Evolutionary conservation across 37 sponge, comb jelly and placozoan species (phyloP).

Genomic region (Bolinopsis microptera): DNA sequence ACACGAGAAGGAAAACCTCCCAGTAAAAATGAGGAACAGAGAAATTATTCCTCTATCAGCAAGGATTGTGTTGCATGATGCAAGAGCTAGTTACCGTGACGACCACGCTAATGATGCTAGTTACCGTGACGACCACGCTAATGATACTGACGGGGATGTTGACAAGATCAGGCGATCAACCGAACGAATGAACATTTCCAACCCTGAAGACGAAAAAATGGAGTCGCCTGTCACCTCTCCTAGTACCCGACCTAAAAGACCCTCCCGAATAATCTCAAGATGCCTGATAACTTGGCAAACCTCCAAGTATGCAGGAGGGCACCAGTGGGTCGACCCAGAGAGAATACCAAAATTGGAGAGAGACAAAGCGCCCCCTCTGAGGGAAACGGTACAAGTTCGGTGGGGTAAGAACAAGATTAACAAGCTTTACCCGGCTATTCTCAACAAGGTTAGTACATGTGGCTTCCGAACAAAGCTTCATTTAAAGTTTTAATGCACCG

Average conservation of each 20-base stretch:
- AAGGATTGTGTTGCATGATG: not conserved
- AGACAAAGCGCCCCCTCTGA: not conserved
- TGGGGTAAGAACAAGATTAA: not conserved
- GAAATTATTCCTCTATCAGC: not conserved
- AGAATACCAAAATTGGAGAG: not conserved
- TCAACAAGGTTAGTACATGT: not conserved
- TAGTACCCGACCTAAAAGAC: not conserved
- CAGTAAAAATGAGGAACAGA: not conserved
- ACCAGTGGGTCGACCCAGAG: not conserved
- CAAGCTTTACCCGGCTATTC: not conserved
- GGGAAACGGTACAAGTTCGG: not conserved
- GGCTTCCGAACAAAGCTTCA: no score
- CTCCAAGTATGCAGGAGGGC: not conserved
- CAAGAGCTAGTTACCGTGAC: not conserved
- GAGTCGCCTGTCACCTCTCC: not conserved
- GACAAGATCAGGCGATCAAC: not conserved
- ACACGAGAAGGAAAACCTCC: not conserved
- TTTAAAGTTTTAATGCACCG: no score
- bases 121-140: not conserved
- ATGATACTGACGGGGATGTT: not conserved
- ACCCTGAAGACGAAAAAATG: no score
- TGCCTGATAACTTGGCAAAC: not conserved
- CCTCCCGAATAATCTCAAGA: not conserved
- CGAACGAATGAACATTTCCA: not conserved
- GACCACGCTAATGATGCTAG: not conserved